These are phyloP conservation scores for Oedothorax gibbosus DNA, from an alignment of 1,140 invertebrate genomes.

Conservation along the genomic window DNA sequence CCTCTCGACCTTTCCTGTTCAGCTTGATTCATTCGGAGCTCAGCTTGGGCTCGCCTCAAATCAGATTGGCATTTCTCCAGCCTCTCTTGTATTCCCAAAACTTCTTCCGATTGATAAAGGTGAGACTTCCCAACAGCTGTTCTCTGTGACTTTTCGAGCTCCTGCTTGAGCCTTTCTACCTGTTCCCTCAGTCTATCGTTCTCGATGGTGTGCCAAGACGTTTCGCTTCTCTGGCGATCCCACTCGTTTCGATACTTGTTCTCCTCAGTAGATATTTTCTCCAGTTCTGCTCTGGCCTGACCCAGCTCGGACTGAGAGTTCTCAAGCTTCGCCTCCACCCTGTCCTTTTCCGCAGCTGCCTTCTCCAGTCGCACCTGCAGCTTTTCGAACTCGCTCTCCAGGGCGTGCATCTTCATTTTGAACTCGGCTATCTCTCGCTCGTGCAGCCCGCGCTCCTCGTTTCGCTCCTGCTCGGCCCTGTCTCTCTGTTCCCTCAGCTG, in stretches of 20 bases:
- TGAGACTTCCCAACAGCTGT: slow-evolving; percentile 40
- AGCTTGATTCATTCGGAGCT: slow-evolving; percentile 77
- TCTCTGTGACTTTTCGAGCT: slow-evolving; percentile 32
- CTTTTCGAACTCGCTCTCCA: slow-evolving; percentile 92
- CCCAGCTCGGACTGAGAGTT: slow-evolving; percentile 92
- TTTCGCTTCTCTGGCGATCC: slow-evolving; percentile 63
- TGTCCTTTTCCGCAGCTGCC: slow-evolving; percentile 88
- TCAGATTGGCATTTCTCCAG: slow-evolving; percentile 87
- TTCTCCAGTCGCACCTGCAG: slow-evolving; percentile 84
- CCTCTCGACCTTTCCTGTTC: slow-evolving; percentile 87
- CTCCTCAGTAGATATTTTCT: slow-evolving; percentile 85
- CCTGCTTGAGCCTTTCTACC: slow-evolving; percentile 61
- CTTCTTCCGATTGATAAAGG: slow-evolving; percentile 61
- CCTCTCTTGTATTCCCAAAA: slow-evolving; percentile 76
- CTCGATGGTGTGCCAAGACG: slow-evolving; percentile 85
- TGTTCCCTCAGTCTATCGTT: slow-evolving; percentile 78
- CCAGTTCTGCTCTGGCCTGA: slow-evolving; percentile 91
- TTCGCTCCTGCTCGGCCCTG: slow-evolving; percentile 93
- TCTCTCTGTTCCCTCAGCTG: slow-evolving; percentile 93
- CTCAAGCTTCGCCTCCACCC: slow-evolving; percentile 89
- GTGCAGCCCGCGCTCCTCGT: slow-evolving; percentile 93
- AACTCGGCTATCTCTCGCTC: slow-evolving; percentile 94
- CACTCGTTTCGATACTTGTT: slow-evolving; percentile 63
- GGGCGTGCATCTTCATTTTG: slow-evolving; percentile 90
- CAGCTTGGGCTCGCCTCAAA: slow-evolving; percentile 82